Percentiles rank a stretch among this genome's conserved stretches.
Conservation (phyloP, 2,113 vertebrate species). For the Suricata suricatta region DNA sequence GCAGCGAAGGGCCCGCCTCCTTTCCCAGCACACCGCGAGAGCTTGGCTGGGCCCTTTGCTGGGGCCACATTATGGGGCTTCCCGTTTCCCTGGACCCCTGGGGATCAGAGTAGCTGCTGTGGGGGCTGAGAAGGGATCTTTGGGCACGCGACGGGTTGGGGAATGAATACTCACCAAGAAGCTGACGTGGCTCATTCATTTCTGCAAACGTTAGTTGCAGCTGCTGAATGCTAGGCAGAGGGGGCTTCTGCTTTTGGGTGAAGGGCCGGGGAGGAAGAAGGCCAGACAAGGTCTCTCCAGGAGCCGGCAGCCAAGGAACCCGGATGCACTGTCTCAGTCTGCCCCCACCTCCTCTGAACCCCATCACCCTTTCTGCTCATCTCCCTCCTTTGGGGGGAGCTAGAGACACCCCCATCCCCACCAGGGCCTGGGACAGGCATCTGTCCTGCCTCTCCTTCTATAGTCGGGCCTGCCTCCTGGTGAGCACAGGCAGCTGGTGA, state of each 20-base stretch:
- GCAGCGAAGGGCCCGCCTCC: background rate
- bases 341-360: background rate
- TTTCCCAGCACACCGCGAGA: background rate
- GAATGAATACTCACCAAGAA: accelerated
- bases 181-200: background rate
- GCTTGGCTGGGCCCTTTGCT: background rate
- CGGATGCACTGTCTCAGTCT: accelerated
- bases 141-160: background rate
- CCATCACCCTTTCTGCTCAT: background rate
- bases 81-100: background rate
- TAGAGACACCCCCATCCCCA: background rate
- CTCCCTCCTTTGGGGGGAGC: background rate
- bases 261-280: background rate
- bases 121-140: background rate
- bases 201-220: background rate
- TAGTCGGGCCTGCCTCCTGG: background rate
- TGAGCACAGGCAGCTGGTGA: background rate
- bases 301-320: background rate
- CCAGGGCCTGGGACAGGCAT: background rate
- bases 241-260: background rate
- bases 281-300: background rate
- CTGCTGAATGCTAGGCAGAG: background rate
- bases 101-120: background rate
- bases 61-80: background rate
- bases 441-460: background rate